Evolutionary conservation across 2,113 vertebrate species (phyloP).

Genomic region (Rafetus swinhoei): DNA sequence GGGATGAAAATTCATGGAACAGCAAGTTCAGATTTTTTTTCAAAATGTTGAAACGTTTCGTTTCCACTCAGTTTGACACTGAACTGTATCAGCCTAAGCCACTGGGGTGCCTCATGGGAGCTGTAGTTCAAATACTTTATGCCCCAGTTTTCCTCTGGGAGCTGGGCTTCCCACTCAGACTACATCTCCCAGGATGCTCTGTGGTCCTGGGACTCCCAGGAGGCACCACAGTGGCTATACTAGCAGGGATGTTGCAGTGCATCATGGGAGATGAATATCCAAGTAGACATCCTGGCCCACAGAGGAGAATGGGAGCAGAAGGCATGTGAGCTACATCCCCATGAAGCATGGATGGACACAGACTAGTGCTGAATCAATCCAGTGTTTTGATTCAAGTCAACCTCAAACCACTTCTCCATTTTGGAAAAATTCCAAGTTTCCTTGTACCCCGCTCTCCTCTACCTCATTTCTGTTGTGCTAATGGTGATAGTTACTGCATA

Average conservation of each 20-base stretch:
- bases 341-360: not conserved
- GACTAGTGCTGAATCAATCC: not conserved
- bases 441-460: not conserved
- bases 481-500: constrained; percentile 8
- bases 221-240: not conserved
- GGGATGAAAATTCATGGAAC: not conserved
- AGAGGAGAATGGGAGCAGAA: not conserved
- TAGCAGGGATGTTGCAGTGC: not conserved
- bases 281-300: not conserved
- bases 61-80: not conserved
- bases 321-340: not conserved
- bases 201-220: not conserved
- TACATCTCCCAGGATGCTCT: accelerated
- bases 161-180: not conserved
- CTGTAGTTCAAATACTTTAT: not conserved
- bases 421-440: not conserved
- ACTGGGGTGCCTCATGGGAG: not conserved
- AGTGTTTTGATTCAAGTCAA: not conserved
- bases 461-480: not conserved
- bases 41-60: not conserved
- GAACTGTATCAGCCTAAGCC: not conserved
- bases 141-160: not conserved
- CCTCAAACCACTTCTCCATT: not conserved
- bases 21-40: not conserved
- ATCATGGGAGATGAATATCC: not conserved